Percentiles rank a stretch among this genome's conserved stretches.
Conservation (phyloP, 2,113 vertebrate species). For the Isurus oxyrinchus region DNA sequence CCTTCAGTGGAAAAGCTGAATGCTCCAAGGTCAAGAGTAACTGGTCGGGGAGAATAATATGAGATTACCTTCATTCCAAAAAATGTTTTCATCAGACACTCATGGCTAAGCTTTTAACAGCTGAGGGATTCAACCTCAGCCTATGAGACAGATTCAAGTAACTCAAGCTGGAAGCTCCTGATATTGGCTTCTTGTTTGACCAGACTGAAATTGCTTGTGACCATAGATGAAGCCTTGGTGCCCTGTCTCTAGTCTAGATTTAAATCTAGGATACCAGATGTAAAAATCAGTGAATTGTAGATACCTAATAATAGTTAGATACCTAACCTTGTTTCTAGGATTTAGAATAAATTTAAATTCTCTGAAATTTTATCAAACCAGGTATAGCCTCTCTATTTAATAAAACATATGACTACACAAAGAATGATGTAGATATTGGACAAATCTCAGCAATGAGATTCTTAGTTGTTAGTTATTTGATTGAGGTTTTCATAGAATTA, state of each 20-base stretch:
- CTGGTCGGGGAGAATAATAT: background rate
- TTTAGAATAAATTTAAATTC: background rate
- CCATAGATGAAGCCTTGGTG: background rate
- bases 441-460: background rate
- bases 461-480: background rate
- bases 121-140: background rate
- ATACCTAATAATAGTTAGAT: background rate
- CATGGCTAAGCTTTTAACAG: background rate
- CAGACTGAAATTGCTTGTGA: background rate
- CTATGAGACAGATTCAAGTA: background rate
- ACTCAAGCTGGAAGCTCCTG: background rate
- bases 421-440: background rate
- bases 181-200: background rate
- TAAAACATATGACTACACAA: background rate
- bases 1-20: background rate
- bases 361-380: background rate
- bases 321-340: background rate
- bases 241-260: background rate
- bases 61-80: slow-evolving; percentile 7
- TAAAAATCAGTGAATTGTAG: background rate
- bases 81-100: background rate
- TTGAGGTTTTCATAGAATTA: background rate
- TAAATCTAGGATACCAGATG: background rate
- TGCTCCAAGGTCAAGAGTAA: background rate
- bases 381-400: background rate